Evolutionary conservation across 1,140 invertebrate species (phyloP).

Genomic region (Sitobion miscanthi): DNA sequence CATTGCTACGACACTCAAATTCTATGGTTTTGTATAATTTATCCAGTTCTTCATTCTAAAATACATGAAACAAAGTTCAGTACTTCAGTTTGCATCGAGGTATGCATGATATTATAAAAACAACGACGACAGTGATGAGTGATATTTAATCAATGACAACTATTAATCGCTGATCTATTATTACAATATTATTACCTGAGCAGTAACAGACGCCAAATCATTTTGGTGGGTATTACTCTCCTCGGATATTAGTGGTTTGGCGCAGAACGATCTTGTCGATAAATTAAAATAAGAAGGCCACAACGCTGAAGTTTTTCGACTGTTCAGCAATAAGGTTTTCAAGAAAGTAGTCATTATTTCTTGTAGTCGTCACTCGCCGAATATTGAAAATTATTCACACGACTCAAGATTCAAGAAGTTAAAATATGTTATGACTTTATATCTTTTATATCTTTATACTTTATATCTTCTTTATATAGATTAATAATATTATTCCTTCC

Average conservation of each 20-base stretch:
- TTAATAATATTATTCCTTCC: too few species aligned
- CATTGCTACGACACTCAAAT: slow-evolving; percentile 85
- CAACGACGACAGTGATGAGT: neutral
- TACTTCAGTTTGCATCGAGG: neutral
- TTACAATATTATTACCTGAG: neutral
- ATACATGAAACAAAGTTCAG: neutral
- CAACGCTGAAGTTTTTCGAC: too few species aligned
- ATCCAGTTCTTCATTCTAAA: slow-evolving; percentile 66
- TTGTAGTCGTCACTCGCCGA: too few species aligned
- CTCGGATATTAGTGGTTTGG: neutral
- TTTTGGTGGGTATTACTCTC: neutral
- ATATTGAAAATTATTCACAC: too few species aligned
- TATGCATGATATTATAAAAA: neutral
- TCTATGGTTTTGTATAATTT: slow-evolving; percentile 84
- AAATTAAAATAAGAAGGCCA: neutral
- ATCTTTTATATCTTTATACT: too few species aligned
- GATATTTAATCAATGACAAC: neutral
- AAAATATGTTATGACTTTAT: too few species aligned
- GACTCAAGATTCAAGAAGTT: too few species aligned
- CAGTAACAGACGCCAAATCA: neutral
- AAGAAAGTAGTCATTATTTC: too few species aligned
- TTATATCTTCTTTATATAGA: too few species aligned
- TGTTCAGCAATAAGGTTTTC: too few species aligned
- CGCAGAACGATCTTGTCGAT: neutral
- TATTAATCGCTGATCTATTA: neutral